These are phyloP conservation scores for Sinocyclocheilus anshuiensis DNA, from an alignment of 2,113 vertebrate species.

Conservation along the genomic window DNA sequence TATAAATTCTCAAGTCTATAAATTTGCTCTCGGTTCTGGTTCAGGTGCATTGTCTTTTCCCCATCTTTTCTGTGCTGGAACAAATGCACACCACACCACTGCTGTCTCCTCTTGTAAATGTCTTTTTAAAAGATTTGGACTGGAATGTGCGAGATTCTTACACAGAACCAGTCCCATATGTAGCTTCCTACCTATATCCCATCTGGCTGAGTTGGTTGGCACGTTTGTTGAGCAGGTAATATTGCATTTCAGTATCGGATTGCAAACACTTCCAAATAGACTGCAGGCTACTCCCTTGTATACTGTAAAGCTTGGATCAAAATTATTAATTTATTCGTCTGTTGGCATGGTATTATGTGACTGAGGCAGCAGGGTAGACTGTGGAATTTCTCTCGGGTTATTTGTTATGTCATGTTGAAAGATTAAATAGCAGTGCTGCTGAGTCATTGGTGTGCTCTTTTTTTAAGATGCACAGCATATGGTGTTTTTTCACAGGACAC, in stretches of 20 bases:
- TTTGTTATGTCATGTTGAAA: conserved; percentile 9
- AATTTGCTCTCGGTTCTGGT: not conserved
- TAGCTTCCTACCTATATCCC: not conserved
- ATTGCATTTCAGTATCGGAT: conserved; percentile 7
- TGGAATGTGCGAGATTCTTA: not conserved
- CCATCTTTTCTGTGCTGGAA: not conserved
- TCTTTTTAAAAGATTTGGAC: not conserved
- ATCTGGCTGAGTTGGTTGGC: not conserved
- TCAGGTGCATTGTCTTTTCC: not conserved
- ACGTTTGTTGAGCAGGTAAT: not conserved
- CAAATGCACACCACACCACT: not conserved
- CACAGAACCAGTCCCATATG: not conserved
- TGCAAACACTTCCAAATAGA: not conserved
- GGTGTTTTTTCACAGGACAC: not conserved
- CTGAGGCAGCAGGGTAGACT: too few species aligned
- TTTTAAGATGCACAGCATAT: not conserved
- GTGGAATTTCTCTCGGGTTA: not conserved
- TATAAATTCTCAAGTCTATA: not conserved
- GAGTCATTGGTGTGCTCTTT: not conserved
- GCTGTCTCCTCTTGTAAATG: not conserved
- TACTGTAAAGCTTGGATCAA: not conserved
- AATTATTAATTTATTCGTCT: conserved; percentile 10
- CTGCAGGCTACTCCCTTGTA: not conserved
- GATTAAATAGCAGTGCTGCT: not conserved
- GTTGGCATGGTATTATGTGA: too few species aligned